These are phyloP conservation scores for Napeogenes inachia DNA, from an alignment of 2,888 invertebrate genomes.

Conservation along the genomic window DNA sequence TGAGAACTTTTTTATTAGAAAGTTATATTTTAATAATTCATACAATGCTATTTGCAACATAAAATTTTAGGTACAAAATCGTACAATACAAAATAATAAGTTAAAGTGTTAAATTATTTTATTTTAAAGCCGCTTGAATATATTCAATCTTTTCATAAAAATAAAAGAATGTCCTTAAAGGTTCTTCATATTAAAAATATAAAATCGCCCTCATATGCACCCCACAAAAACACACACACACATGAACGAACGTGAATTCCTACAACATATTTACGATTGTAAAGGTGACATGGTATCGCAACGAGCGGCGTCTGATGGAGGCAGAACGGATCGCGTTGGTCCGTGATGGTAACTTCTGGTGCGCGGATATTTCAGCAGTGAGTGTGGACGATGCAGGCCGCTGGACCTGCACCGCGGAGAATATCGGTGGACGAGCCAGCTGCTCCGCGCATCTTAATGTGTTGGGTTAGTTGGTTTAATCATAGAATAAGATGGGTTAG, in stretches of 20 bases:
- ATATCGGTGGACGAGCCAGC: slow-evolving; percentile 84
- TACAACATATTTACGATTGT: slow-evolving; percentile 3
- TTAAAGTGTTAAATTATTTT: too few species aligned
- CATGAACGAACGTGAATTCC: not conserved
- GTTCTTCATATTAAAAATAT: too few species aligned
- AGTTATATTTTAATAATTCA: too few species aligned
- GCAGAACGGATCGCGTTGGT: slow-evolving; percentile 86
- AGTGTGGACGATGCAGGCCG: slow-evolving; percentile 89
- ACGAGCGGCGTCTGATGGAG: slow-evolving; percentile 85
- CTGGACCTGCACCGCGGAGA: slow-evolving; percentile 91
- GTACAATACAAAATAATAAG: too few species aligned
- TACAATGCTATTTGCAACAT: too few species aligned
- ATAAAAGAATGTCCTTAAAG: too few species aligned
- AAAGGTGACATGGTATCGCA: slow-evolving; percentile 92
- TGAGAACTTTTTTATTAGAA: too few species aligned
- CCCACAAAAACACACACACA: not conserved
- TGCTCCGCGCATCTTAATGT: slow-evolving; percentile 88
- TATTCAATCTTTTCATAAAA: too few species aligned
- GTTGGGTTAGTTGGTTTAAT: slow-evolving; percentile 71
- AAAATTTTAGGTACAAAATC: too few species aligned
- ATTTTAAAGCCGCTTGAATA: too few species aligned
- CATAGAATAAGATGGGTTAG: too few species aligned
- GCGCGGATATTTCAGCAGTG: slow-evolving; percentile 89
- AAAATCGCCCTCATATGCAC: too few species aligned
- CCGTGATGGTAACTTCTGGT: slow-evolving; percentile 91